A percentile compares a stretch with the other conserved stretches of the same genome.
phyloP scores from a whole-genome alignment of 1,140 invertebrate genomes.

The Macrocentrus cingulum region DNA sequence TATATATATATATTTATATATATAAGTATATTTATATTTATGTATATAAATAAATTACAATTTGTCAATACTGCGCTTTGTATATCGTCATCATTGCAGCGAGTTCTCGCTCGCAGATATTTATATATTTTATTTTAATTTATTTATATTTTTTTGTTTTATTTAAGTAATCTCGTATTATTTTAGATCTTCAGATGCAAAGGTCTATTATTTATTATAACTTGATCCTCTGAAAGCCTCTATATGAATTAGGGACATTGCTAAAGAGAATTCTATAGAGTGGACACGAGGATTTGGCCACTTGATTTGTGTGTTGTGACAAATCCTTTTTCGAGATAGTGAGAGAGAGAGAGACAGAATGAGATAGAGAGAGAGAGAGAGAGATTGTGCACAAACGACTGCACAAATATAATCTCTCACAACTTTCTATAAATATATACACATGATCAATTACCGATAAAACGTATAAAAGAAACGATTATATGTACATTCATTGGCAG shows the following conservation, averaged over 20 bases:
- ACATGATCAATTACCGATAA: conserved; percentile 21
- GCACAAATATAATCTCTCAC: not conserved
- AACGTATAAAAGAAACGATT: conserved; percentile 39
- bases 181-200: not conserved
- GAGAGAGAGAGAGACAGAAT: not conserved
- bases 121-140: not conserved
- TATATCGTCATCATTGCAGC: conserved; percentile 42
- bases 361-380: too few species aligned
- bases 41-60: conserved; percentile 54
- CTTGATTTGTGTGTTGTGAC: not conserved
- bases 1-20: conserved; percentile 15
- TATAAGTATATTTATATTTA: conserved; percentile 35
- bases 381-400: not conserved
- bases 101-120: conserved; percentile 31
- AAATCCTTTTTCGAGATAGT: not conserved
- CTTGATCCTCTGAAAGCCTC: not conserved
- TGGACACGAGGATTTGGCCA: not conserved
- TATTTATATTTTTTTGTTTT: not conserved
- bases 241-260: not conserved
- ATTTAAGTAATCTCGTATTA: conserved; percentile 18
- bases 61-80: conserved; percentile 54
- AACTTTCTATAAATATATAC: conserved; percentile 28
- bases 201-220: not conserved
- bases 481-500: conserved; percentile 41
- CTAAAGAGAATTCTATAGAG: not conserved